Percentiles rank a stretch among this genome's conserved stretches.
phyloP scores from a whole-genome alignment of 2,888 invertebrate genomes.

The Hemaris fuciformis region DNA sequence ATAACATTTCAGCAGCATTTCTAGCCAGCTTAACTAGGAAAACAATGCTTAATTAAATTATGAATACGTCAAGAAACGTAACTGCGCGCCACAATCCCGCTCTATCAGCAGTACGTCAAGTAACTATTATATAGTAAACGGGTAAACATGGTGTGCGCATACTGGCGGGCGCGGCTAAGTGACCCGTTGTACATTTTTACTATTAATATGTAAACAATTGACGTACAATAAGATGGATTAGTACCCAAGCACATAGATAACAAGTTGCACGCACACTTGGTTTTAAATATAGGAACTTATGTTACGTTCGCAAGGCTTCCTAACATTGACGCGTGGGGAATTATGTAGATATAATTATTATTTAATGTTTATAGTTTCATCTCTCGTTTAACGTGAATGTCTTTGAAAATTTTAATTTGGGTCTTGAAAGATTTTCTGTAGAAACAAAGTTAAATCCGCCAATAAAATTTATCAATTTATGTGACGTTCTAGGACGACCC shows the following conservation, averaged over 20 bases:
- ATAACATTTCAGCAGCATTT: not conserved
- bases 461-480: no score
- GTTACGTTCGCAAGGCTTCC: not conserved
- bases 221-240: conserved; percentile 2
- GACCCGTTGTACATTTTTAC: conserved; percentile 4
- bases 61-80: not conserved
- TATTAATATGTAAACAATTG: not conserved
- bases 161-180: not conserved
- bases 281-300: conserved; percentile 4
- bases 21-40: not conserved
- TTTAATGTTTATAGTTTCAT: not conserved
- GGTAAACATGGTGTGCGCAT: not conserved
- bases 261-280: not conserved
- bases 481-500: no score
- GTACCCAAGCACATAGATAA: not conserved
- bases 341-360: not conserved
- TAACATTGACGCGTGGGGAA: not conserved
- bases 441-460: no score
- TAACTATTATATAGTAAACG: not conserved
- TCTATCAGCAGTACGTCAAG: not conserved
- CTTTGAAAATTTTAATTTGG: not conserved
- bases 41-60: not conserved
- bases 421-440: no score
- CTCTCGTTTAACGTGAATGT: not conserved
- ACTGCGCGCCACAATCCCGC: not conserved